phyloP scores from a whole-genome alignment of 1,140 invertebrate species.

The Drosophila punjabiensis region DNA sequence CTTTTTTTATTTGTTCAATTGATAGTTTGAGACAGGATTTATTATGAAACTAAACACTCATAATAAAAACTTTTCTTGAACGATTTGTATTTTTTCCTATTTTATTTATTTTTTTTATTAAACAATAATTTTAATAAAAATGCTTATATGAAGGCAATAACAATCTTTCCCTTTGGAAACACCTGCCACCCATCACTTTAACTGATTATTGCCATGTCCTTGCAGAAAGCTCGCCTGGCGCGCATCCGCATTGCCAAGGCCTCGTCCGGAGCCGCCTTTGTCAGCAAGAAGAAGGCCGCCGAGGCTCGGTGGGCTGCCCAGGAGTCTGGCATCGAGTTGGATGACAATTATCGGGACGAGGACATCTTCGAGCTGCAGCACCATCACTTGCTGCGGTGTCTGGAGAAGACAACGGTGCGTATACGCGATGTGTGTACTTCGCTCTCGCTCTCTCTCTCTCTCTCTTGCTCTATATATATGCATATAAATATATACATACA shows the following conservation, averaged over 20 bases:
- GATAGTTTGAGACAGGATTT: too few species aligned
- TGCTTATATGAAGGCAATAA: not conserved
- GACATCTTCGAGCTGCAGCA: conserved; percentile 99
- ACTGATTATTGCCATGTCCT: conserved; percentile 10
- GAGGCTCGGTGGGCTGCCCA: conserved; percentile 96
- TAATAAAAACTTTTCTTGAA: not conserved
- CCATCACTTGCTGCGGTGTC: conserved; percentile 98
- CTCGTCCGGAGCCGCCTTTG: conserved; percentile 99
- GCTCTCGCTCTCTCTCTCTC: conserved; percentile 10
- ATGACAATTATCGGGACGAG: conserved; percentile 95
- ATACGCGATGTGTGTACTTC: conserved; percentile 81
- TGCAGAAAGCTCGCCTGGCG: conserved; percentile 99
- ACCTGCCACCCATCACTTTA: not conserved
- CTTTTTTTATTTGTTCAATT: too few species aligned
- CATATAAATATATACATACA: conserved; percentile 15
- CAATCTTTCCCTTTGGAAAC: not conserved
- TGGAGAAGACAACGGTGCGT: conserved; percentile 98
- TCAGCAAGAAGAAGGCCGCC: conserved; percentile 99
- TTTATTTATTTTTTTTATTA: not conserved
- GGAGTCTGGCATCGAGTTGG: conserved; percentile 95
- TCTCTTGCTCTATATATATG: conserved; percentile 19
- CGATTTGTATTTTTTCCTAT: not conserved
- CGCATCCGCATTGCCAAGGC: conserved; percentile 99
- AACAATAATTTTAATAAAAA: not conserved
- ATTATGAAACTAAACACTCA: too few species aligned